Conservation (phyloP, 2,113 vertebrate genomes). For the Syngnathus typhle region DNA sequence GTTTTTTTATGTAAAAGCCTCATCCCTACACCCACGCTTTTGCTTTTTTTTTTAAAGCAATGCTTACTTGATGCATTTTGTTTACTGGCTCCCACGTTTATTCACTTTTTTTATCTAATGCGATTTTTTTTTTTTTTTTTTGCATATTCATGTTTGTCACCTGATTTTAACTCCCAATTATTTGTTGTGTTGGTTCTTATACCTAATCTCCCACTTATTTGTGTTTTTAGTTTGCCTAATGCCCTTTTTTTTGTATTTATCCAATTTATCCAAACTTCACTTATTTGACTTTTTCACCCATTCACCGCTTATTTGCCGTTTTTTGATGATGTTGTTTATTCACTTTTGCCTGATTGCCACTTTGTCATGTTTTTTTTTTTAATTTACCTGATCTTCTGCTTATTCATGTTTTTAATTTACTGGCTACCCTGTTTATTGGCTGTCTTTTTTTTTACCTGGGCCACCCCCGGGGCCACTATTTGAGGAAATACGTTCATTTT, state of each 20-base stretch:
- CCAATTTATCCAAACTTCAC: too few species aligned
- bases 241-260: neutral
- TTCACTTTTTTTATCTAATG: neutral
- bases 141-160: neutral
- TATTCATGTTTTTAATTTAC: too few species aligned
- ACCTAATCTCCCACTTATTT: neutral
- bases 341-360: too few species aligned
- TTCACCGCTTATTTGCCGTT: too few species aligned
- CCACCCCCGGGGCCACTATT: neutral
- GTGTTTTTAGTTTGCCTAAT: neutral
- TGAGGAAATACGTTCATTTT: slow-evolving; percentile 45
- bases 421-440: too few species aligned
- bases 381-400: too few species aligned
- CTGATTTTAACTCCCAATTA: neutral
- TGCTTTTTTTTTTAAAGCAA: neutral
- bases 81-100: neutral
- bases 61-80: neutral
- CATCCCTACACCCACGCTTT: too few species aligned
- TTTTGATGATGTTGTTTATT: too few species aligned
- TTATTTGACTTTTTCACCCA: too few species aligned
- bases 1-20: neutral
- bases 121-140: neutral
- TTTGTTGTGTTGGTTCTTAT: neutral
- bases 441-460: too few species aligned
- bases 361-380: too few species aligned